Evolutionary conservation across 1,140 invertebrate species (phyloP), one percentile per base, ranked within the genome.

Genomic region (Pissodes strobi): DNA sequence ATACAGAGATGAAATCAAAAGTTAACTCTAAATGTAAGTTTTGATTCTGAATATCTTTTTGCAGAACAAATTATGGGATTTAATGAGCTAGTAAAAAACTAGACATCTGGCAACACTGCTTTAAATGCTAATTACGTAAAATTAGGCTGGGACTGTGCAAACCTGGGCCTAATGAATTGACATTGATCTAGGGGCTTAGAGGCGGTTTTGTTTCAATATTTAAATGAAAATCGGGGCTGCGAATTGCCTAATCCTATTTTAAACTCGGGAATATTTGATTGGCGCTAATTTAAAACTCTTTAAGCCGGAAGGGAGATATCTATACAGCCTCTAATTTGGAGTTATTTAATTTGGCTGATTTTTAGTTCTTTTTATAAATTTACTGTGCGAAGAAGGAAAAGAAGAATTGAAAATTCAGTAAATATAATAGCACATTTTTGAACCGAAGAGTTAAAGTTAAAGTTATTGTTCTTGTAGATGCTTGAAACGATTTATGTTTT

Each of bases 161-260:
- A 64, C 61, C 52, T 53, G 25, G 34, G 64, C 63, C 70, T 74
- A 76, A 75, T 74, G 74, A 77, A 77, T 77, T 76, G 76, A 76
- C 74, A 77, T 73, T 70, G 76, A 77, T 77, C 74, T 70, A 55
- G 67, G 70, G 69, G 67, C 64, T 71, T 72, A 69, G 64, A 55
- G 59, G 49, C 61, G 62, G 65, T 69, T 74, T 74, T 74, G 67
- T 74, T 75, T 76, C 66, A 72, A 55, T 69, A 64, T 69, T 69
- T 65, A 73, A 75, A 73, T 75, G 48, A 60, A 69, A 68, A 72
- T 71, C 58, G 41, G 41, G 49, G 13, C 53, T 22, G 53, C 53
- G 53, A 39, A 64, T 19, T 45, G 25, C 41, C 19, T 66, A 61
- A 60, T 66, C 64, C 34, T 55, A 25, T 66, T 66, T 60, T 56